Evolutionary conservation across 2,888 invertebrate genomes (phyloP), one percentile per base, ranked within the genome.

Genomic region (Matsumyia berberina): DNA sequence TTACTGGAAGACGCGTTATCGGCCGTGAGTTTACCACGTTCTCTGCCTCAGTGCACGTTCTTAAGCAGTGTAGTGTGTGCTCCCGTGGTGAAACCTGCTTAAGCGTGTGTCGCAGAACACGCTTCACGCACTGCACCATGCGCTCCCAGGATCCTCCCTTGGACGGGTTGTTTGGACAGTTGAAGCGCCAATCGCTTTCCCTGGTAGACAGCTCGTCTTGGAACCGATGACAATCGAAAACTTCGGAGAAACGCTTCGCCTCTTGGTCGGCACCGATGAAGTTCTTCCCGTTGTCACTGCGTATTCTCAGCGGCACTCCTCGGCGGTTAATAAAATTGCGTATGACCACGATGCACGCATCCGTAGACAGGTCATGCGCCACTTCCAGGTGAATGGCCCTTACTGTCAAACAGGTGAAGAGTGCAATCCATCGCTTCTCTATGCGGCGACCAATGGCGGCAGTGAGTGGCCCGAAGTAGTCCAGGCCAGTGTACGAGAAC

Each of bases 111-210:
- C 8, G 6, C 8, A 33, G 8, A 33, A 86, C 74, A 19, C 42
- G 60, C 37, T 85, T 86, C 9, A 86, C 74, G 11, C 80, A 86
- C 2, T 80, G 42, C 0, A 88, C 76, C 35, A 88, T 55, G 4
- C 87, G 73, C 69, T 88, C 86, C 87, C 87, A 88, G 19, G 67
- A 44, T 6, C 87, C 87, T 6, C 86, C 87, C 70, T 60, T 44
- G 35, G 46, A 42, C 12, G 72, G 73, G 17, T 73, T 62, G 15
- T 35, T 33, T 0, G 70, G 70, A 12, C 70, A 70, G 33, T 70
- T 70, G 33, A 69, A 69, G 2, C 35, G n/a, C 69, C 55, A 69
- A 1, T 69, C 79, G 1, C 55, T 17, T 5, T 49, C 70, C 33
- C 42, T 62, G 9, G 35, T 19, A 3, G 80, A 58, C 29, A 80